Percentiles rank a stretch among this genome's conserved stretches.
Conservation (phyloP, 2,113 vertebrate genomes). For the Elephantulus edwardii region DNA sequence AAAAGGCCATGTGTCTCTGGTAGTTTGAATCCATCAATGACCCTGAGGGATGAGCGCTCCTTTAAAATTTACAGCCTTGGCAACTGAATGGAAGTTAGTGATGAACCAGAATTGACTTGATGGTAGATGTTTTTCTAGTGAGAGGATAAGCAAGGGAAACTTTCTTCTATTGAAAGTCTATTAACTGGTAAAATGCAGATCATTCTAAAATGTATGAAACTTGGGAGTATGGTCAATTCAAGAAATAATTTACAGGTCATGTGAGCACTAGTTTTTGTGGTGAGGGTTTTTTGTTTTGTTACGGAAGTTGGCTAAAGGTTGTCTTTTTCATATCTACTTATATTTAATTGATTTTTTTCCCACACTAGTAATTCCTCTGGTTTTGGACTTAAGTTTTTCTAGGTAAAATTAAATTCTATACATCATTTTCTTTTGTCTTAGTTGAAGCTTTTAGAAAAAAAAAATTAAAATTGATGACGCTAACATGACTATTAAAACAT, state of each 20-base stretch:
- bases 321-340: neutral
- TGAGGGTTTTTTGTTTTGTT: neutral
- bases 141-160: no score
- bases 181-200: neutral
- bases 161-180: no score
- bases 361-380: no score
- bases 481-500: neutral
- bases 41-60: no score
- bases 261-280: neutral
- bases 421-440: neutral
- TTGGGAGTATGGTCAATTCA: neutral
- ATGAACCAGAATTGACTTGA: no score
- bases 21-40: no score
- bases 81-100: no score
- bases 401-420: constrained; percentile 37
- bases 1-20: no score
- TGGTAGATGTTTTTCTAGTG: no score
- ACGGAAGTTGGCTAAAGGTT: neutral
- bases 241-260: neutral
- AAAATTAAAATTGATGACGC: neutral
- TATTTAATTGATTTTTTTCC: no score
- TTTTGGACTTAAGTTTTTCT: neutral
- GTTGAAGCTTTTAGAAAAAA: neutral
- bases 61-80: no score
- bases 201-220: neutral